Conservation (phyloP, 2,888 invertebrate genomes). For the Pachymerium ferrugineum region DNA sequence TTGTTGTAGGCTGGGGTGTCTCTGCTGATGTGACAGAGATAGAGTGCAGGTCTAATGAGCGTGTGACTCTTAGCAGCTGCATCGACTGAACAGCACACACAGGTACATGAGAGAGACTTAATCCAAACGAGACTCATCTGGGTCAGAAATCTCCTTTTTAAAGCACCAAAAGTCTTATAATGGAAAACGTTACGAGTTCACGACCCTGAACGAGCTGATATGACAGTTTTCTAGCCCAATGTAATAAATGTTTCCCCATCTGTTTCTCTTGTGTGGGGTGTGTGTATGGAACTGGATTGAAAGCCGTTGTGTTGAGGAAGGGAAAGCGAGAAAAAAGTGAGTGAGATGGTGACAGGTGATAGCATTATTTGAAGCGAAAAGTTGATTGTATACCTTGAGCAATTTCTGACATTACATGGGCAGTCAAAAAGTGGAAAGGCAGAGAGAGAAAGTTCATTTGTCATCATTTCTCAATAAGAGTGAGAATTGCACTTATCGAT, state of each 20-base stretch:
- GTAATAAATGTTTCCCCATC: constrained; percentile 27
- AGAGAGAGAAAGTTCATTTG: constrained; percentile 23
- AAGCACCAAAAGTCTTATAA: constrained; percentile 19
- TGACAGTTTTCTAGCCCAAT: constrained; percentile 25
- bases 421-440: constrained; percentile 24
- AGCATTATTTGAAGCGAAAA: constrained; percentile 25
- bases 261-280: constrained; percentile 13
- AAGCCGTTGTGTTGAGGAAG: constrained; percentile 22
- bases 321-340: not conserved
- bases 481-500: constrained; percentile 27
- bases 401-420: constrained; percentile 14
- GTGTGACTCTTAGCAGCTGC: constrained; percentile 28
- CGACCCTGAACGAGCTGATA: constrained; percentile 19
- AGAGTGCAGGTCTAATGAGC: constrained; percentile 30
- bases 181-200: constrained; percentile 11
- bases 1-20: constrained; percentile 17
- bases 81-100: constrained; percentile 8
- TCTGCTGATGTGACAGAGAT: constrained; percentile 30
- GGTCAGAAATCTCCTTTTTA: constrained; percentile 21
- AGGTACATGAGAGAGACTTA: constrained; percentile 8
- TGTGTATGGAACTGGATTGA: constrained; percentile 21
- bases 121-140: constrained; percentile 23
- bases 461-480: constrained; percentile 27
- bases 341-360: constrained; percentile 27
- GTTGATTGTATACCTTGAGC: constrained; percentile 27